phyloP scores from a whole-genome alignment of 2,888 invertebrate genomes.

The Spisula subtruncata region DNA sequence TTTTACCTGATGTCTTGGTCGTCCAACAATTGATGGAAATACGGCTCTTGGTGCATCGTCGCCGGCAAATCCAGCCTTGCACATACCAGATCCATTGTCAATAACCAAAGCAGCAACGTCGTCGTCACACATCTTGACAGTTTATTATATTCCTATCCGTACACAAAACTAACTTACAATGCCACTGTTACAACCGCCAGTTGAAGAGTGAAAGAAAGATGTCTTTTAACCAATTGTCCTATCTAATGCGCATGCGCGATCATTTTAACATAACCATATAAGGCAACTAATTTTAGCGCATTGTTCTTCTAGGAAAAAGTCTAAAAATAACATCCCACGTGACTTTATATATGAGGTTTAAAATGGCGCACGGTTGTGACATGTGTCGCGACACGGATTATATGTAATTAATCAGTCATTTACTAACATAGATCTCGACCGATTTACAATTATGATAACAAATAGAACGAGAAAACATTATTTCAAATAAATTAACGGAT shows the following conservation, averaged over 20 bases:
- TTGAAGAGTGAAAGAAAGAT: conserved; percentile 26
- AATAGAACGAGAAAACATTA: no score
- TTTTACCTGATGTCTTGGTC: conserved; percentile 83
- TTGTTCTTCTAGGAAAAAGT: conserved; percentile 52
- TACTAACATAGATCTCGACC: not conserved
- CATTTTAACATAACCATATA: conserved; percentile 64
- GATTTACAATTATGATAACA: no score
- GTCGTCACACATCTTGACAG: conserved; percentile 75
- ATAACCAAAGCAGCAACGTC: conserved; percentile 88
- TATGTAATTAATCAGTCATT: not conserved
- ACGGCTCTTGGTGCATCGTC: conserved; percentile 84
- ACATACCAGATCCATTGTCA: conserved; percentile 94
- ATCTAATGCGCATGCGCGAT: conserved; percentile 53
- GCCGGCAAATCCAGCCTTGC: conserved; percentile 84
- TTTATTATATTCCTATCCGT: not conserved
- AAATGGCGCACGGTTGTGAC: conserved; percentile 17
- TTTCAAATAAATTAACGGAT: no score
- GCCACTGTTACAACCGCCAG: not conserved
- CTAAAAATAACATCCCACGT: conserved; percentile 29
- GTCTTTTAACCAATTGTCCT: not conserved
- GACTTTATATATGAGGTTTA: not conserved
- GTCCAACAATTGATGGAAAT: conserved; percentile 82
- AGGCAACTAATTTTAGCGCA: conserved; percentile 53
- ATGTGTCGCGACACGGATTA: no score
- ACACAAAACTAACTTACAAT: not conserved